Evolutionary conservation across 2,797 vertebrate species (phyloP), one percentile per base, ranked within the genome.

Genomic region (Helicolenus hilgendorfi): DNA sequence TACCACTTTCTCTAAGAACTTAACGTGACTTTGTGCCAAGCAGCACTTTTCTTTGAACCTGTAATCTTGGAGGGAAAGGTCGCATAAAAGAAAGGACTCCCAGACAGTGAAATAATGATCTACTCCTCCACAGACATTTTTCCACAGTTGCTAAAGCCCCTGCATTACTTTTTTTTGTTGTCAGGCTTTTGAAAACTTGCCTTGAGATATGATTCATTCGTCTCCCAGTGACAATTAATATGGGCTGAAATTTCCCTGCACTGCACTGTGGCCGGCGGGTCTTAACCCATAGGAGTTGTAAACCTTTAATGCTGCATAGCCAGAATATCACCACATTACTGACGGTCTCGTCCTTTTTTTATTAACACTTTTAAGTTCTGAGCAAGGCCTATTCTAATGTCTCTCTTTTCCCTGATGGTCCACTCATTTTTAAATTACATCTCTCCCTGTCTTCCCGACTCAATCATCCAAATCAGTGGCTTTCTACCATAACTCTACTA

Each of bases 51-150:
- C 41, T 72, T 55, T 77, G 15, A 73, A 69, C 9, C 13, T 84
- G 45, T 35, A 18, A 69, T 77, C 62, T 77, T 80, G 20, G 27
- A 69, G 22, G 11, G 6, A 69, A 72, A 8, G 4, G 29, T 63
- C 14, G 8, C 2, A 67, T 26, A 64, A 64, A 60, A n/a, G 41
- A 45, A 27, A 77, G 35, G 53, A 55, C 8, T 72, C 6, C 7
- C 11, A 33, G 60, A 72, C 5, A 36, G 18, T 55, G 49, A 63
- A 73, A 60, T 73, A 74, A 70, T 78, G 24, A 67, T 84, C 63
- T 59, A 56, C 29, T 72, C 35, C n/a, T 74, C 33, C 14, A 55
- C 7, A 24, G 24, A 67, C 33, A 56, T 67, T 78, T 71, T 60
- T 59, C 27, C 29, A 36, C 45, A 26, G n/a, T 20, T 59, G 29